Percentiles rank a stretch among this genome's conserved stretches.
phyloP scores from a whole-genome alignment of 2,113 vertebrate species.

The Uria lomvia region DNA sequence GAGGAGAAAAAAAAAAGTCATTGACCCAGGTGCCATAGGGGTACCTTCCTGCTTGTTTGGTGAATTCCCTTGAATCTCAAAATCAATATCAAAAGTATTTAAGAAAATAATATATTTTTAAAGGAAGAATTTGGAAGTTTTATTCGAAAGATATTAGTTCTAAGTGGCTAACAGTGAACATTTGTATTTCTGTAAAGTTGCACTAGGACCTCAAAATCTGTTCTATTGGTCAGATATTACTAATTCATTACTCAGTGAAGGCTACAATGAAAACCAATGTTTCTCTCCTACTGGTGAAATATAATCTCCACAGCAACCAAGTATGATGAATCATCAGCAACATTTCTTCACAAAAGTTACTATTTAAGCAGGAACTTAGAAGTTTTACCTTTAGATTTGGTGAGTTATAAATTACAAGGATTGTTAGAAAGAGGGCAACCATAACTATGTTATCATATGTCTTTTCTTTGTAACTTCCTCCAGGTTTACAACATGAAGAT shows the following conservation, averaged over 20 bases:
- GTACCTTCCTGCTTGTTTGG: background rate
- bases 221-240: background rate
- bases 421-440: background rate
- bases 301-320: background rate
- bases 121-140: background rate
- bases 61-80: slow-evolving; percentile 8
- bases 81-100: background rate
- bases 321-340: background rate
- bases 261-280: background rate
- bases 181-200: background rate
- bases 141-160: background rate
- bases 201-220: background rate
- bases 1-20: background rate
- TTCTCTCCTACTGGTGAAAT: background rate
- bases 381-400: background rate
- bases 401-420: background rate
- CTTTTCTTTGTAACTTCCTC: background rate
- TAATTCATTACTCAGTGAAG: background rate
- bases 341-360: background rate
- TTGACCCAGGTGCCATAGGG: background rate
- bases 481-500: background rate
- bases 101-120: background rate
- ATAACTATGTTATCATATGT: background rate
- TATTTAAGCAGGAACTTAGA: background rate
- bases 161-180: background rate